Evolutionary conservation across 2,113 vertebrate species (phyloP), one percentile per base, ranked within the genome.

Genomic region (Boleophthalmus pectinirostris): DNA sequence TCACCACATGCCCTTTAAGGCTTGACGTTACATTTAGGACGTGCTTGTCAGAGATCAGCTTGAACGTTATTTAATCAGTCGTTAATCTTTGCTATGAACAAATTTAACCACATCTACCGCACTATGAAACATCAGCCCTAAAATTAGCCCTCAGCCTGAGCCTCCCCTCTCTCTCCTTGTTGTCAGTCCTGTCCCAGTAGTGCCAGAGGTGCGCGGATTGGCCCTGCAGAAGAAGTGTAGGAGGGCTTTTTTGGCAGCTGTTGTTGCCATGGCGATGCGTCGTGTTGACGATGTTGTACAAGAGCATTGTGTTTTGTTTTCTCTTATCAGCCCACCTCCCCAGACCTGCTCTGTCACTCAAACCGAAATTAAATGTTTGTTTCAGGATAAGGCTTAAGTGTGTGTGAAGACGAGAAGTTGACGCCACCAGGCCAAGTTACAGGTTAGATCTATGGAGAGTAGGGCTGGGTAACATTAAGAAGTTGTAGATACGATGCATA

Each of bases 261-360:
- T 90, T 89, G 77, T 90, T 89, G 77, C 84, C 81, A 89, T 88
- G 79, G 81, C 58, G 73, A 85, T 56, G 49, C 67, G 74, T 74
- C 65, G 23, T 79, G 76, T 85, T 85, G 85, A 80, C 53, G 69
- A 80, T 68, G 38, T 66, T 35, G 69, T 66, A 43, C 60, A 74
- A 82, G 74, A 72, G 73, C 66, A 9, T 64, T 76, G 61, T 78
- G 33, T n/a, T 64, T 70, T 60, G 66, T 77, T 70, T 83, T 21
- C 60, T 43, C 43, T 0, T 11, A 75, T 80, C 75, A 69, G 10
- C 61, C 65, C 79, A 51, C 65, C 64, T 43, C 54, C 66, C 78
- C 49, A 25, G 72, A 64, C 57, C 67, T 74, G 72, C 68, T 76
- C 57, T 65, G n/a, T 74, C 72, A 66, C 38, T 72, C 61, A 73